These are phyloP conservation scores for Pseudochaenichthys georgianus DNA, from an alignment of 2,797 vertebrate genomes.

Conservation along the genomic window DNA sequence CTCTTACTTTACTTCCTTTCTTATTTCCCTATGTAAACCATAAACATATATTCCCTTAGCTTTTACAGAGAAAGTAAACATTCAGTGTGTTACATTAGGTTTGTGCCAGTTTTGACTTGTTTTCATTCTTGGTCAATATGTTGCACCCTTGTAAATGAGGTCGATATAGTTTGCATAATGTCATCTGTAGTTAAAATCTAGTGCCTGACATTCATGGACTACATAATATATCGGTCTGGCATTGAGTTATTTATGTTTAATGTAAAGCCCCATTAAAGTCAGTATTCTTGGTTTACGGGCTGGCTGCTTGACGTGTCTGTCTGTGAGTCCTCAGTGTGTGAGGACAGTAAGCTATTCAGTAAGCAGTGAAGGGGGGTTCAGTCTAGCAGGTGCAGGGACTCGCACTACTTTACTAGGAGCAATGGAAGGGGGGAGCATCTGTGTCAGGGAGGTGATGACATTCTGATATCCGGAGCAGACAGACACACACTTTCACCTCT, in stretches of 20 bases:
- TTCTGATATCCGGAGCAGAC: constrained; percentile 49
- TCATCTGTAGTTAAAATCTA: constrained; percentile 40
- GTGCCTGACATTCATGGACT: constrained; percentile 16
- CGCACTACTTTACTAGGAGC: constrained; percentile 38
- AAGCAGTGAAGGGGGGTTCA: constrained; percentile 43
- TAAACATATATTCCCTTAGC: neutral
- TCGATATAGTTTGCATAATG: constrained; percentile 34
- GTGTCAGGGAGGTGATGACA: constrained; percentile 58
- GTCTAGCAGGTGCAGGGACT: constrained; percentile 73
- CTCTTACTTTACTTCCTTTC: neutral
- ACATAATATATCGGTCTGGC: constrained; percentile 40
- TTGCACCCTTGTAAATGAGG: constrained; percentile 19
- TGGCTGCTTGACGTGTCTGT: constrained; percentile 50
- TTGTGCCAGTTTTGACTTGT: constrained; percentile 7
- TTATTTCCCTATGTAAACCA: constrained; percentile 2
- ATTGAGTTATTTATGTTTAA: constrained; percentile 49
- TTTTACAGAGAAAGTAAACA: neutral
- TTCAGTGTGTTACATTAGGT: constrained; percentile 1
- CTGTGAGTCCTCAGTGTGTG: constrained; percentile 44
- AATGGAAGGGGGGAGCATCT: constrained; percentile 48
- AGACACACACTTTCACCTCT: constrained; percentile 42
- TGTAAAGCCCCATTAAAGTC: constrained; percentile 43
- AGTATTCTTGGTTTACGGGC: constrained; percentile 53
- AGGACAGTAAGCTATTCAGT: constrained; percentile 74
- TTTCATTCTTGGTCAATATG: constrained; percentile 10